These are phyloP conservation scores for Damaliscus lunatus DNA, from an alignment of 2,113 vertebrate species.

Conservation along the genomic window DNA sequence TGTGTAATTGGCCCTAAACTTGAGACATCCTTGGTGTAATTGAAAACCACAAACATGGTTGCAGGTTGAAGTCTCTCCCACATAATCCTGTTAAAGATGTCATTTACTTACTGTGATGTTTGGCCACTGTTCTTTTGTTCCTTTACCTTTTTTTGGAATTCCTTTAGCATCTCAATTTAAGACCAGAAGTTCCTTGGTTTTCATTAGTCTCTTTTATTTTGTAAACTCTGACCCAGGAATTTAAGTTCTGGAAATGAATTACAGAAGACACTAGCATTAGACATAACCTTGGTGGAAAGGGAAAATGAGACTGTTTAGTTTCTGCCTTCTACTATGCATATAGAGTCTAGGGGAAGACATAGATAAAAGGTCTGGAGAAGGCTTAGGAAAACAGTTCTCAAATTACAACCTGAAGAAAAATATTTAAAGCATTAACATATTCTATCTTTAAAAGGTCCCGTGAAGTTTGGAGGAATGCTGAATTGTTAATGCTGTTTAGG, in stretches of 20 bases:
- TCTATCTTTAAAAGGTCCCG: neutral
- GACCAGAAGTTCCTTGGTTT: neutral
- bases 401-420: neutral
- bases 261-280: neutral
- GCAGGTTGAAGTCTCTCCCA: neutral
- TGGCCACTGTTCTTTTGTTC: neutral
- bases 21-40: too few species aligned
- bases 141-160: neutral
- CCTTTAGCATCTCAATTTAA: neutral
- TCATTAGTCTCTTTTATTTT: neutral
- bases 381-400: neutral
- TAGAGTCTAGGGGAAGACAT: neutral
- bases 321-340: neutral
- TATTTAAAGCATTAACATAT: neutral
- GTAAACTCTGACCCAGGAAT: neutral
- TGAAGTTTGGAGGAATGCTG: neutral
- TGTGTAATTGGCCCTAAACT: too few species aligned
- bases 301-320: neutral
- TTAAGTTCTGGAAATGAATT: neutral
- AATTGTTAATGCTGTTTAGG: neutral
- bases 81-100: neutral
- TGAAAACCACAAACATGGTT: neutral
- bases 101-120: neutral
- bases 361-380: neutral
- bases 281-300: neutral